These are phyloP conservation scores for Oncorhynchus mykiss DNA, from an alignment of 2,113 vertebrate species.

Conservation along the genomic window DNA sequence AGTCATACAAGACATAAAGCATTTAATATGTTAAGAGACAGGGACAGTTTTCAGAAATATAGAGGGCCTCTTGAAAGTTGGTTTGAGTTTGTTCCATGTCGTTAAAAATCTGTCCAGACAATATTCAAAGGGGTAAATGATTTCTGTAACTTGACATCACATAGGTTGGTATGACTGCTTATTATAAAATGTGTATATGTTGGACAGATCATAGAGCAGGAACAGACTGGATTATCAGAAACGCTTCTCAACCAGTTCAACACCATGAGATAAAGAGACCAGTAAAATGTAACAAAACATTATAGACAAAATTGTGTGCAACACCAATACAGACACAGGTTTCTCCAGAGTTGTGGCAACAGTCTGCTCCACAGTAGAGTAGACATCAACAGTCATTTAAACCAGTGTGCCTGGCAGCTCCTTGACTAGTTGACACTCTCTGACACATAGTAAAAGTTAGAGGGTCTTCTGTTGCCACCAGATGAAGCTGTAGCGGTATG, in stretches of 20 bases:
- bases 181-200: not conserved
- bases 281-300: too few relatives aligned
- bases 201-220: constrained; percentile 47
- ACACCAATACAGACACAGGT: too few relatives aligned
- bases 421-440: too few relatives aligned
- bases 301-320: too few relatives aligned
- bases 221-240: constrained; percentile 26
- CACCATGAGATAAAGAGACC: not conserved
- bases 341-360: too few relatives aligned
- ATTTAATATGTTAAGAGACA: not conserved
- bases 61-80: not conserved
- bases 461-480: too few relatives aligned
- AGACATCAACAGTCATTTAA: too few relatives aligned
- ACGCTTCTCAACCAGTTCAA: not conserved
- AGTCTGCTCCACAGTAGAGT: too few relatives aligned
- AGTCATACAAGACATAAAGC: not conserved
- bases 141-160: not conserved
- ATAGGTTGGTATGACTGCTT: not conserved
- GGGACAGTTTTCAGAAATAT: not conserved
- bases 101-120: constrained; percentile 17
- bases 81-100: not conserved
- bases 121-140: not conserved
- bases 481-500: too few relatives aligned
- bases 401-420: too few relatives aligned
- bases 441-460: too few relatives aligned